Evolutionary conservation across 1,140 invertebrate species (phyloP).

Genomic region (Sesamia nonagrioides): DNA sequence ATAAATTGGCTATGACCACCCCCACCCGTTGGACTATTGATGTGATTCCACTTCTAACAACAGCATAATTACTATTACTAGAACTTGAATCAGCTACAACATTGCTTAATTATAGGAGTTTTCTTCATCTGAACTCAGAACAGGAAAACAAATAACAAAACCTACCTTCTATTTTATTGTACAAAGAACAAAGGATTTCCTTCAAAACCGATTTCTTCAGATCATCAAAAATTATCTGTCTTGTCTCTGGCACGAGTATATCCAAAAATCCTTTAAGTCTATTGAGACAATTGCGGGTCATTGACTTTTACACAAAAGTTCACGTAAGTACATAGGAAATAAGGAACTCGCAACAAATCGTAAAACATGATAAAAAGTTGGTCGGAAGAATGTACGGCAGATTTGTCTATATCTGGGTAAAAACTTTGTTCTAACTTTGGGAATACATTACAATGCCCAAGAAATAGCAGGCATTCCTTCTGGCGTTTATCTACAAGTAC

Average conservation of each 20-base stretch:
- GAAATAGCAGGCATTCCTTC: neutral
- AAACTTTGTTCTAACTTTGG: neutral
- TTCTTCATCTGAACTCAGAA: too few relatives aligned
- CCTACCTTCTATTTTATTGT: neutral
- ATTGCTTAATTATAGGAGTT: too few relatives aligned
- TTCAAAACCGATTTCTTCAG: neutral
- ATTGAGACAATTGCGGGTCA: neutral
- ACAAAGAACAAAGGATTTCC: too few relatives aligned
- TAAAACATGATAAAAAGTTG: constrained; percentile 10
- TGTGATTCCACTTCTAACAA: too few relatives aligned
- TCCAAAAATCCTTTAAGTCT: neutral
- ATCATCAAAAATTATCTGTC: neutral
- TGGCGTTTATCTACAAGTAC: too few relatives aligned
- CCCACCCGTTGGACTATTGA: too few relatives aligned
- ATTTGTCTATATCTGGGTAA: neutral
- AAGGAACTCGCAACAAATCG: neutral
- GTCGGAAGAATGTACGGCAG: neutral
- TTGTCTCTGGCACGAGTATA: neutral
- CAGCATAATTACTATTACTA: too few relatives aligned
- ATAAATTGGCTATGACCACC: too few relatives aligned
- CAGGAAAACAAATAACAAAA: neutral
- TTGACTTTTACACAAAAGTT: neutral
- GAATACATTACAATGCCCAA: neutral
- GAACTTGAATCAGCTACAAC: too few relatives aligned
- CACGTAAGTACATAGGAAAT: neutral